Evolutionary conservation across 2,888 invertebrate genomes (phyloP), one percentile per base, ranked within the genome.

Genomic region (Galerucella pusilla): DNA sequence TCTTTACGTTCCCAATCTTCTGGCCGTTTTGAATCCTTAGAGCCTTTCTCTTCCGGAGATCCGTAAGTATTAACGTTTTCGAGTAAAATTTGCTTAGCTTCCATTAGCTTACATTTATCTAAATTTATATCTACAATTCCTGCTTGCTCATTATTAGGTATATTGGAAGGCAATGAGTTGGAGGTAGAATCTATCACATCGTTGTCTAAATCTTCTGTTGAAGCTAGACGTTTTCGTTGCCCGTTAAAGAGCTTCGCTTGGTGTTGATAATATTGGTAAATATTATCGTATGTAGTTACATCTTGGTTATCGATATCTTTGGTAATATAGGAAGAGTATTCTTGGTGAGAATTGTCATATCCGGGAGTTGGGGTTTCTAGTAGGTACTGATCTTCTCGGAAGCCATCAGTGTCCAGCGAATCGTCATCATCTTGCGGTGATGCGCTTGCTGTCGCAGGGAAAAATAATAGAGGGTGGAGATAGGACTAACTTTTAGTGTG

Each of bases 371-470:
- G 88, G 46, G 89, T 89, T 83, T 89, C 89, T 83, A 89, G 82
- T 67, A 88, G 85, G 81, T 86, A 88, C 79, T 88, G 88, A 80
- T 89, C 89, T 83, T 88, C 88, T 80, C 87, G 88, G 83, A 89
- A 90, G 82, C 89, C 89, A 83, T 90, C 89, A 66, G 89, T 89
- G 82, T 89, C 90, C 87, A 90, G 85, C 68, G 89, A 89, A 82
- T 90, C 90, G 83, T 90, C 90, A 85, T 90, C 89, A 82, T 89
- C 89, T 84, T 89, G 89, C 74, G 89, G 89, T 77, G 89, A 89
- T 80, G 88, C 89, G 81, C 87, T 87, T 76, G 81, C 83, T 84
- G 84, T 81, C 84, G 84, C 81, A 83, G 80, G 83, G 83, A 83
- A 79, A 79, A 78, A 80, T 64, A 77, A 76, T 65, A 76, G 45